A percentile compares a stretch with the other conserved stretches of the same genome.
Evolutionary conservation across 2,797 vertebrate species (phyloP).

Genomic region (Pempheris klunzingeri): DNA sequence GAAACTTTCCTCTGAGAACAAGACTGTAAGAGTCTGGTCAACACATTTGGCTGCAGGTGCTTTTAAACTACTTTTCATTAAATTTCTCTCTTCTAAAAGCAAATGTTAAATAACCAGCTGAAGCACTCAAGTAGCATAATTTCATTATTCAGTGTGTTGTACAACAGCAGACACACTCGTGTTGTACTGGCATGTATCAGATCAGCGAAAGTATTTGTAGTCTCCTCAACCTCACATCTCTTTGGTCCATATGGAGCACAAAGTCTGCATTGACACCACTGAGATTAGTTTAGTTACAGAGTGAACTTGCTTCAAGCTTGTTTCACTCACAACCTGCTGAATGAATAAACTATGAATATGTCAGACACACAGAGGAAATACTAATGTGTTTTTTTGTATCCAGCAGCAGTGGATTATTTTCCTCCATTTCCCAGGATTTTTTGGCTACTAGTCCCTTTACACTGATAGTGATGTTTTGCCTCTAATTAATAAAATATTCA

Average conservation of each 20-base stretch:
- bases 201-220: slow-evolving; percentile 11
- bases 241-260: slow-evolving; percentile 8
- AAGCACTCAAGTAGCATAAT: background rate
- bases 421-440: too few relatives aligned
- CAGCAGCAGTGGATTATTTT: too few relatives aligned
- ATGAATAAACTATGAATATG: background rate
- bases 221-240: background rate
- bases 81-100: too few relatives aligned
- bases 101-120: background rate
- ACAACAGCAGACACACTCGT: background rate
- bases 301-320: background rate
- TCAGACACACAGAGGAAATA: background rate
- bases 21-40: background rate
- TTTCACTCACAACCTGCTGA: background rate
- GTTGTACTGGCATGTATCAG: background rate
- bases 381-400: too few relatives aligned
- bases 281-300: background rate
- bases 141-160: background rate
- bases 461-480: background rate
- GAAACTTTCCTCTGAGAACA: slow-evolving; percentile 4
- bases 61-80: too few relatives aligned
- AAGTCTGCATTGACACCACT: background rate
- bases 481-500: background rate
- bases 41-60: background rate
- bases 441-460: too few relatives aligned